These are phyloP conservation scores for Pseudobourletiella spinata DNA, from an alignment of 1,140 invertebrate genomes.

Conservation along the genomic window DNA sequence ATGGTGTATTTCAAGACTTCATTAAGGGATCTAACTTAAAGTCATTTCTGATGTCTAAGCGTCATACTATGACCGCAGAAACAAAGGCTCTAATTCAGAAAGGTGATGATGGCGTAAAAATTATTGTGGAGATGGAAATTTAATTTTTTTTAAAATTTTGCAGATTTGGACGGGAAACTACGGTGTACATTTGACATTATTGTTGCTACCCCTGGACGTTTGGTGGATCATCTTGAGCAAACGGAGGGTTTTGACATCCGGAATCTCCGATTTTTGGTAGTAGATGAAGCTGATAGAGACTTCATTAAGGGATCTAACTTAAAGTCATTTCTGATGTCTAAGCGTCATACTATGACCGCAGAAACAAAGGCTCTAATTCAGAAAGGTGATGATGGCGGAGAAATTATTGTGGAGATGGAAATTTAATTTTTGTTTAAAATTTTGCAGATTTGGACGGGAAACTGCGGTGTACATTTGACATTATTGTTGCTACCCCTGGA, in stretches of 20 bases:
- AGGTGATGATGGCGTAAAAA: too few relatives aligned
- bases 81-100: constrained; percentile 61
- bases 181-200: constrained; percentile 60
- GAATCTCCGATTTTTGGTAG: constrained; percentile 71
- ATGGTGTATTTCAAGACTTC: constrained; percentile 68
- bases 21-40: constrained; percentile 59
- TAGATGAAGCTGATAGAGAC: constrained; percentile 90
- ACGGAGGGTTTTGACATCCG: constrained; percentile 77
- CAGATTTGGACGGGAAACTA: constrained; percentile 22
- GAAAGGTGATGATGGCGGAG: too few relatives aligned
- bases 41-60: constrained; percentile 63
- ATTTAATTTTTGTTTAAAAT: neutral
- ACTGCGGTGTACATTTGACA: constrained; percentile 49
- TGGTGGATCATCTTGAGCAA: constrained; percentile 82
- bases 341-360: constrained; percentile 57
- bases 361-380: constrained; percentile 72
- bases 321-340: constrained; percentile 62
- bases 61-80: constrained; percentile 61
- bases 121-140: too few relatives aligned
- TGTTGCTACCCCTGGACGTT: constrained; percentile 82
- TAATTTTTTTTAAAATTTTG: neutral
- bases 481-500: constrained; percentile 87
- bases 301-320: constrained; percentile 58
- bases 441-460: constrained; percentile 21
- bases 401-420: too few relatives aligned